Evolutionary conservation across 2,797 vertebrate genomes (phyloP).

Genomic region (Lithobates sylvaticus): DNA sequence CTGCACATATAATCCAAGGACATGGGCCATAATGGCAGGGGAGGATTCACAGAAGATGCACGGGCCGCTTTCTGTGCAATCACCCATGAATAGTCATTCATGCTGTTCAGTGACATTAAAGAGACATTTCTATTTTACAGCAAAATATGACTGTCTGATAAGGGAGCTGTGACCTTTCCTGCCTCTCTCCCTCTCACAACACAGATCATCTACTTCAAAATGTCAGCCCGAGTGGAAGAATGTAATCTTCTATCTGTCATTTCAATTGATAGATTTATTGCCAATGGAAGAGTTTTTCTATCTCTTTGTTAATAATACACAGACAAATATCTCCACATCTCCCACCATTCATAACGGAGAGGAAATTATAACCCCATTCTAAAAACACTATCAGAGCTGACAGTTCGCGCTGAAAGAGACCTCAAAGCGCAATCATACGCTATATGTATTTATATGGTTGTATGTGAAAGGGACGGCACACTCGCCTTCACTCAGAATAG

Average conservation of each 20-base stretch:
- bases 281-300: conserved; percentile 48
- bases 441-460: background rate
- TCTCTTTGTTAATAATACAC: conserved; percentile 41
- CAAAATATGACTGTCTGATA: conserved; percentile 73
- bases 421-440: background rate
- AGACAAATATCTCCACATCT: conserved; percentile 53
- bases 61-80: conserved; percentile 64
- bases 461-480: no score
- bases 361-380: background rate
- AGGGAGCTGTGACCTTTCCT: conserved; percentile 74
- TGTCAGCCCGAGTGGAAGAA: conserved; percentile 71
- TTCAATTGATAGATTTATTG: conserved; percentile 69
- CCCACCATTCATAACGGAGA: conserved; percentile 35
- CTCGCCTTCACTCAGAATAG: no score
- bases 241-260: conserved; percentile 73
- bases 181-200: conserved; percentile 67
- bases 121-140: conserved; percentile 76
- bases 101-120: conserved; percentile 76
- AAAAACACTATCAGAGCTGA: background rate
- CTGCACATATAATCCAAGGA: conserved; percentile 8
- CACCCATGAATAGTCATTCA: conserved; percentile 68
- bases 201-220: conserved; percentile 74
- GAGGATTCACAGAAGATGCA: conserved; percentile 57
- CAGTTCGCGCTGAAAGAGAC: background rate
- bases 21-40: conserved; percentile 49